A percentile compares a stretch with the other conserved stretches of the same genome.
Conservation (phyloP, 2,888 invertebrate genomes). For the Cantharis rustica region DNA sequence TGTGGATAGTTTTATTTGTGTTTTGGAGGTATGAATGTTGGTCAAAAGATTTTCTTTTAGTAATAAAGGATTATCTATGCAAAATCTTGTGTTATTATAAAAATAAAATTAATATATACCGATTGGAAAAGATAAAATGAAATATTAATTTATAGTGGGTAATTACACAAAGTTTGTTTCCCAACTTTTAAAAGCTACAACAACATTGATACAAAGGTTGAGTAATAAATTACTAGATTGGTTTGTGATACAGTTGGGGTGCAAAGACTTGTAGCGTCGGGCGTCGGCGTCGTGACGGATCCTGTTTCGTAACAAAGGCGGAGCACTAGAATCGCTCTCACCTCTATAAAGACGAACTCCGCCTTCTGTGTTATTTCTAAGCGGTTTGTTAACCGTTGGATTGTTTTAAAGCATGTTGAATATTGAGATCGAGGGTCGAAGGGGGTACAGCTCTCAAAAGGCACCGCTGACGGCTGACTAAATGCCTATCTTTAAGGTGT, state of each 20-base stretch:
- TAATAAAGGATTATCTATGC: background rate
- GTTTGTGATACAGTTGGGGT: conserved; percentile 10
- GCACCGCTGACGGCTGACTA: conserved; percentile 59
- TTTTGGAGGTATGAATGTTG: background rate
- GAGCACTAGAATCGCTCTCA: conserved; percentile 47
- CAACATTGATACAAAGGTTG: conserved; percentile 24
- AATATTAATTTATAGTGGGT: conserved; percentile 21
- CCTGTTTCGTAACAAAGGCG: conserved; percentile 44
- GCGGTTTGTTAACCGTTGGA: conserved; percentile 56
- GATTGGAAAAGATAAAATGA: conserved; percentile 6
- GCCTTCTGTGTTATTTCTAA: conserved; percentile 52
- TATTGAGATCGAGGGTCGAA: conserved; percentile 60
- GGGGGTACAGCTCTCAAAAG: conserved; percentile 52
- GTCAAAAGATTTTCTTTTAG: background rate
- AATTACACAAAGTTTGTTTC: conserved; percentile 21
- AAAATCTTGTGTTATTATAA: background rate
- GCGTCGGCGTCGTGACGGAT: conserved; percentile 43
- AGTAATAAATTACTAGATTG: conserved; percentile 22
- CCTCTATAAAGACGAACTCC: conserved; percentile 51
- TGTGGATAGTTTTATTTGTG: background rate
- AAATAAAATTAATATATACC: conserved; percentile 1
- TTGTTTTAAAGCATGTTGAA: conserved; percentile 54
- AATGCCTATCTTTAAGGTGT: conserved; percentile 59
- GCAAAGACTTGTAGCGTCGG: conserved; percentile 34
- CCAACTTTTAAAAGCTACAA: conserved; percentile 16